Evolutionary conservation across 2,797 vertebrate species (phyloP).

Genomic region (Antrozous pallidus): DNA sequence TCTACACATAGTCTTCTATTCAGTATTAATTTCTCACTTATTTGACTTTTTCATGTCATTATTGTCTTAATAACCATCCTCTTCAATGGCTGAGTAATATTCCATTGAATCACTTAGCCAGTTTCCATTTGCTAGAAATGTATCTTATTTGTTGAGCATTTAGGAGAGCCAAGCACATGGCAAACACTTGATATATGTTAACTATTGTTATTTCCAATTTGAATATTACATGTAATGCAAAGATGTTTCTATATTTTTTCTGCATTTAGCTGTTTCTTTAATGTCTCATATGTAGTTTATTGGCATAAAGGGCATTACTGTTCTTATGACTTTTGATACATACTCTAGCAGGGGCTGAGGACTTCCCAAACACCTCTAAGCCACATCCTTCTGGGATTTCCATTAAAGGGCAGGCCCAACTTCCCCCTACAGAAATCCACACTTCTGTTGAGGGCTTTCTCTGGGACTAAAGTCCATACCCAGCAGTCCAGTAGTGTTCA

Average conservation of each 20-base stretch:
- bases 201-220: not conserved
- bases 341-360: not conserved
- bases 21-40: not conserved
- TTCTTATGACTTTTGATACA: not conserved
- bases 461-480: not conserved
- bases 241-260: not conserved
- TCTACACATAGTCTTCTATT: not conserved
- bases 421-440: not conserved
- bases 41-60: not conserved
- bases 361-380: not conserved
- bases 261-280: constrained; percentile 1
- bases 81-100: constrained; percentile 31
- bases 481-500: not conserved
- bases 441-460: not conserved
- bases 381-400: not conserved
- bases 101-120: constrained; percentile 7
- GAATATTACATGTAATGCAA: not conserved
- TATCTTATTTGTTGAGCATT: constrained; percentile 37
- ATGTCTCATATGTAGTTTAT: not conserved
- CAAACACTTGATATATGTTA: not conserved
- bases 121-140: constrained; percentile 35
- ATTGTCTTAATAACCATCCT: not conserved
- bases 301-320: not conserved
- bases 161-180: not conserved
- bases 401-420: not conserved